Evolutionary conservation across 2,888 invertebrate genomes (phyloP), one percentile per base, ranked within the genome.

Genomic region (Linnaemya vulpina): DNA sequence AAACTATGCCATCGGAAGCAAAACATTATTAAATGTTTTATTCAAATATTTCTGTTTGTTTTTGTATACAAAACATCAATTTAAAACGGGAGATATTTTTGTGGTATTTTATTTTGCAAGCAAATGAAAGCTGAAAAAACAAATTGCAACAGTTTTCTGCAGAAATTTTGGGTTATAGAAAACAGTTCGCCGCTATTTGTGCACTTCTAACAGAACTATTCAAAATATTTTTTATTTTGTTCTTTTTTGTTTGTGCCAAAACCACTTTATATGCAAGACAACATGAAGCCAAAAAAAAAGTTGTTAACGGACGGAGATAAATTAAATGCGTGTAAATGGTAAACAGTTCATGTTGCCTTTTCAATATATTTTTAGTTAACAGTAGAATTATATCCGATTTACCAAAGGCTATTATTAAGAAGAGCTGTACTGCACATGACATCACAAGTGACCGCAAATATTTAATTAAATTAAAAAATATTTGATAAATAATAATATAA

Each of bases 181-280:
- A 8, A 30, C 4, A 25, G 8, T 49, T 22, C 10, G 55, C 25
- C 22, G 13, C 55, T 22, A 22, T 25, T 53, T 22, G 53, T 11
- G 1, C 10, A 53, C 25, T 13, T 53, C 22, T 53, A 15, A 22
- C 53, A 22, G 20, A 53, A 53, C 25, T 55, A 15, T 55, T 25
- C 13, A 55, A 55, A 55, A 25, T 55, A 55, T 25, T 55, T 55
- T 55, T 25, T 53, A 15, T 38, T 38, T 38, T 49, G 1, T 9
- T 9, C 9, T 49, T 49, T 49, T 49, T 17, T 9, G 5, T 35
- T 35, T 35, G 5, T 4, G 15, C 51, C 20, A 53, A 53, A 53
- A 22, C 13, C 53, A 20, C 53, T 22, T 53, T 53, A 22, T 13
- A 53, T 53, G 53, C 53, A 53, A 53, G 53, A 53, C 53, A 53